Evolutionary conservation across 2,113 vertebrate genomes (phyloP).

Genomic region (Syngnathus scovelli): DNA sequence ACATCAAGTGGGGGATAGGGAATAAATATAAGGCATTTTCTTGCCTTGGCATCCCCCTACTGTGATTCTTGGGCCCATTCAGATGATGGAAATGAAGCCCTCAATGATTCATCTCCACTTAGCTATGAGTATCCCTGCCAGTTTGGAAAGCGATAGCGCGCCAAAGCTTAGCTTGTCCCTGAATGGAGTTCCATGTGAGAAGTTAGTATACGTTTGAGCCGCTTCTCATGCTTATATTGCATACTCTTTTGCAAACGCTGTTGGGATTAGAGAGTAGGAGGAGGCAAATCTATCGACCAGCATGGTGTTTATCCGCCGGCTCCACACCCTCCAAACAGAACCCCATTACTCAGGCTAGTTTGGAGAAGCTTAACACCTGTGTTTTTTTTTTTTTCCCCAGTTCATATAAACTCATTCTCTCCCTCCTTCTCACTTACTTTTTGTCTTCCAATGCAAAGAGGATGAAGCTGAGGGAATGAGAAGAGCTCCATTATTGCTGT

Average conservation of each 20-base stretch:
- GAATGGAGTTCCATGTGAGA: constrained; percentile 58
- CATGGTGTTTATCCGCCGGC: constrained; percentile 61
- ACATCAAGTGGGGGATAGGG: constrained; percentile 34
- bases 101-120: constrained; percentile 64
- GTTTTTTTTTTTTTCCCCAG: constrained; percentile 43
- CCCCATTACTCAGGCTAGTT: constrained; percentile 66
- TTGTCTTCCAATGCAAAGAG: constrained; percentile 73
- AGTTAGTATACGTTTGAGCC: constrained; percentile 63
- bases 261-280: constrained; percentile 61
- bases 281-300: constrained; percentile 57
- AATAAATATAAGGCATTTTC: constrained; percentile 43
- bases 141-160: constrained; percentile 56
- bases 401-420: constrained; percentile 62
- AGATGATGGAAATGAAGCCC: constrained; percentile 50
- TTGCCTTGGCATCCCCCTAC: constrained; percentile 37
- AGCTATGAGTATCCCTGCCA: constrained; percentile 58
- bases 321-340: constrained; percentile 63
- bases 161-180: constrained; percentile 60
- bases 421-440: constrained; percentile 64
- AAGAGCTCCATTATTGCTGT: constrained; percentile 69
- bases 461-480: constrained; percentile 67
- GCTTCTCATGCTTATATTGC: constrained; percentile 60
- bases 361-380: constrained; percentile 71
- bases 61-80: constrained; percentile 50
- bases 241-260: constrained; percentile 57